These are phyloP conservation scores for Acipenser ruthenus DNA, from an alignment of 2,797 vertebrate genomes.

Conservation along the genomic window DNA sequence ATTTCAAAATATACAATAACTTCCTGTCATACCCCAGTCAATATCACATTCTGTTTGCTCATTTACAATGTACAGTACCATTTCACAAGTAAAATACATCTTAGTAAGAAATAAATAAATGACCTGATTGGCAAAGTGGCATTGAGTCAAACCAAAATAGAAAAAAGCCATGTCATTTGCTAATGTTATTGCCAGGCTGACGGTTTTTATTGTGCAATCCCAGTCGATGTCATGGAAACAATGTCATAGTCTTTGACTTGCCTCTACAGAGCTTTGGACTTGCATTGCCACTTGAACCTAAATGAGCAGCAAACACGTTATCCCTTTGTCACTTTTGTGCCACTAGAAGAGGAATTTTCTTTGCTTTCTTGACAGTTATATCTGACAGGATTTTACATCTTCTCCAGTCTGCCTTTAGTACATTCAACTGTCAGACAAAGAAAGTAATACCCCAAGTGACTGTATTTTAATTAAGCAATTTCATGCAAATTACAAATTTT, in stretches of 20 bases:
- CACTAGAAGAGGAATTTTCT: conserved; percentile 43
- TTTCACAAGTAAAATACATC: no score
- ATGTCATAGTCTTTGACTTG: conserved; percentile 39
- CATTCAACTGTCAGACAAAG: conserved; percentile 98
- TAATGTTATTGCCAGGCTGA: no score
- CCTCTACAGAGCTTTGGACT: conserved; percentile 57
- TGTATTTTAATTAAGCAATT: conserved; percentile 99
- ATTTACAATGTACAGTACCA: no score
- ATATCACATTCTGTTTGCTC: no score
- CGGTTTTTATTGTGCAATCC: conserved; percentile 36
- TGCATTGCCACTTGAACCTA: conserved; percentile 79
- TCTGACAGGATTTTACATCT: conserved; percentile 98
- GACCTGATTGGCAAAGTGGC: no score
- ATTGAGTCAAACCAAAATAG: no score
- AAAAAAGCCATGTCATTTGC: no score
- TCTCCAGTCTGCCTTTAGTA: conserved; percentile 89
- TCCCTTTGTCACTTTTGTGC: conserved; percentile 62
- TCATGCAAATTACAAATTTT: conserved; percentile 99
- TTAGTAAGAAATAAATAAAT: no score
- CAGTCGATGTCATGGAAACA: conserved; percentile 39
- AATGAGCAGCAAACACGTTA: conserved; percentile 86
- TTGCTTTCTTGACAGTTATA: conserved; percentile 91
- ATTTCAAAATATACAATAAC: no score
- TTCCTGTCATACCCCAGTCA: no score
- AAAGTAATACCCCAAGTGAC: conserved; percentile 99